Base-by-base conservation (phyloP, 1,140 invertebrate genomes). In the Pseudobourletiella spinata region DNA sequence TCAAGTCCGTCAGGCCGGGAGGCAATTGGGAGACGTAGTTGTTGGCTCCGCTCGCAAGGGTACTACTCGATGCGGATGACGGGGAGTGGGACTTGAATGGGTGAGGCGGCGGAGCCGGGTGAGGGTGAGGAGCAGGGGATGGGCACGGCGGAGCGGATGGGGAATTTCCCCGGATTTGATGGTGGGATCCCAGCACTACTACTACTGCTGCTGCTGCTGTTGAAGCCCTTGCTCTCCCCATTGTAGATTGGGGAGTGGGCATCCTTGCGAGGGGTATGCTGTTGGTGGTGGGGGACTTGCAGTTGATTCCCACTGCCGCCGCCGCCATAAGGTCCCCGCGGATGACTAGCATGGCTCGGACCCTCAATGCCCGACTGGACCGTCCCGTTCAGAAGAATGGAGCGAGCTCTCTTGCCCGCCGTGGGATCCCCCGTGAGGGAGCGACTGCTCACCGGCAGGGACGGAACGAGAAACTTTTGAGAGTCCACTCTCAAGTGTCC, bases 401-500 rank as follows among this genome's bases (percentile, higher is more conserved):
- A 63, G n/a, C 65, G 48, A 18, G 63, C 65, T 29, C 55, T 50
- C 26, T 59, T 59, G 4, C 28, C 20, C 16, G 52, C 35, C 39
- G 44, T 18, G 14, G 20, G 15, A 30, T 42, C 42, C 2, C 32
- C 39, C n/a, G 30, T 63, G 26, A 57, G 42, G 15, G 25, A 24
- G 30, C 57, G 26, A 29, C 42, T 44, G 48, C 64, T 66, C 15
- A 67, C 57, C 4, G 68, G 68, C 2, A 70, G 61, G 15, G 68
- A 70, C 18, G 68, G 68, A 25, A 70, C 63, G 11, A 70, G 58
- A 57, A 70, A 70, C 42, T 70, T 69, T 52, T 66, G 68, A 28
- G 68, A 60, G 48, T 69, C 68, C 46, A 66, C 57, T 29, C 64
- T 18, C 3, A 63, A 24, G 29, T 52, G 60, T 28, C 60, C 52